phyloP scores from a whole-genome alignment of 2,797 vertebrate species.

The Mareca strepera region DNA sequence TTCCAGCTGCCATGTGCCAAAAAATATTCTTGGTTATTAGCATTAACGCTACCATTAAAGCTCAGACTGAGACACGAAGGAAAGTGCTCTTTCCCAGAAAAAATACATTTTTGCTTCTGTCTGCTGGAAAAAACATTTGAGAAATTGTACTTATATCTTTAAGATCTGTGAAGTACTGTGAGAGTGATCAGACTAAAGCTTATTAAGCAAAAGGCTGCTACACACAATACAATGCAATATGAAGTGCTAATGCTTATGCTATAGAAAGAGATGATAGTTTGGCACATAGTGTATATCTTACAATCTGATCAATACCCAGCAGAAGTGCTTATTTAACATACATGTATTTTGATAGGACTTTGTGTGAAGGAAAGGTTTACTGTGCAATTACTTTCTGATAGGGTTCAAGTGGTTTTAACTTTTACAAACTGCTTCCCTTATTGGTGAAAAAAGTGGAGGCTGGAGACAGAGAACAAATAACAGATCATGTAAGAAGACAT shows the following conservation, averaged over 20 bases:
- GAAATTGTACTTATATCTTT: background rate
- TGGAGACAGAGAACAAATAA: background rate
- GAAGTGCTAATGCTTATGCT: background rate
- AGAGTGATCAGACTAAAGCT: background rate
- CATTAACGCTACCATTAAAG: background rate
- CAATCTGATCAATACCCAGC: background rate
- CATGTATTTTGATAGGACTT: background rate
- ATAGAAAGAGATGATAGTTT: background rate
- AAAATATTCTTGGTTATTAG: constrained; percentile 15
- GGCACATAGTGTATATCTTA: background rate
- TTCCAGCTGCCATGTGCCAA: background rate
- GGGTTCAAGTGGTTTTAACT: background rate
- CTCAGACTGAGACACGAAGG: background rate
- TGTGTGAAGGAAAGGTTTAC: background rate
- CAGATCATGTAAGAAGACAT: background rate
- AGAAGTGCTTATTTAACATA: background rate
- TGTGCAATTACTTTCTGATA: background rate
- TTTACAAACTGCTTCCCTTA: background rate
- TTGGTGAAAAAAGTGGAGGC: background rate
- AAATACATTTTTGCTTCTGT: background rate
- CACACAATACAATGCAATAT: background rate
- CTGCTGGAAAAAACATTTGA: constrained; percentile 17
- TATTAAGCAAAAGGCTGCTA: background rate
- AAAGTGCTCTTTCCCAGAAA: constrained; percentile 6
- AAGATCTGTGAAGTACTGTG: background rate